Evolutionary conservation across 2,888 invertebrate genomes (phyloP), one percentile per base, ranked within the genome.

Genomic region (Girardia tigrina): DNA sequence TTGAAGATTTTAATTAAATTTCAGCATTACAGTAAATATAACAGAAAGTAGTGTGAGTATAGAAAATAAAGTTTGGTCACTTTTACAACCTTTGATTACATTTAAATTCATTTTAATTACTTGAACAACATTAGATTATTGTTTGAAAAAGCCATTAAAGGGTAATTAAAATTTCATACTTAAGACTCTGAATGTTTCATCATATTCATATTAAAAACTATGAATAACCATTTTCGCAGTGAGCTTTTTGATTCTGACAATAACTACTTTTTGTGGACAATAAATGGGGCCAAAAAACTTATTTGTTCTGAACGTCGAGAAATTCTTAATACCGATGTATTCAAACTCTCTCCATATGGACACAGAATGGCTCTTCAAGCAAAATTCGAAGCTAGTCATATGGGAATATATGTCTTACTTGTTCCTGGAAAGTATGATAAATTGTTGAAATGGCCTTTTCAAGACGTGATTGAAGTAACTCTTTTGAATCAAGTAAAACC

Each of bases 161-260:
- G n/a, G n/a, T n/a, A n/a, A n/a, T n/a, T n/a, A n/a, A n/a, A n/a
- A n/a, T n/a, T n/a, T n/a, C n/a, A n/a, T n/a, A n/a, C n/a, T n/a
- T n/a, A n/a, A n/a, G n/a, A n/a, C n/a, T n/a, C n/a, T n/a, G n/a
- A n/a, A n/a, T n/a, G n/a, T n/a, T n/a, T n/a, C n/a, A n/a, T n/a
- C n/a, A n/a, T n/a, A n/a, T n/a, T n/a, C n/a, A n/a, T n/a, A n/a
- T n/a, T 36, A 16, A 36, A 36, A 36, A 56, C 4, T 20, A 56
- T 56, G 56, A 56, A 56, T n/a, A 56, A 4, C n/a, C n/a, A 56
- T 56, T 56, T 56, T 56, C 56, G 56, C 56, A 56, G 23, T 20
- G 56, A 56, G 56, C n/a, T 56, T n/a, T 56, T 56, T 16, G 56
- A 56, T 56, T 56, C 56, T 56, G 56, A 56, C 56, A 56, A 56